Conservation (phyloP, 2,113 vertebrate species). For the Ciconia maguari region DNA sequence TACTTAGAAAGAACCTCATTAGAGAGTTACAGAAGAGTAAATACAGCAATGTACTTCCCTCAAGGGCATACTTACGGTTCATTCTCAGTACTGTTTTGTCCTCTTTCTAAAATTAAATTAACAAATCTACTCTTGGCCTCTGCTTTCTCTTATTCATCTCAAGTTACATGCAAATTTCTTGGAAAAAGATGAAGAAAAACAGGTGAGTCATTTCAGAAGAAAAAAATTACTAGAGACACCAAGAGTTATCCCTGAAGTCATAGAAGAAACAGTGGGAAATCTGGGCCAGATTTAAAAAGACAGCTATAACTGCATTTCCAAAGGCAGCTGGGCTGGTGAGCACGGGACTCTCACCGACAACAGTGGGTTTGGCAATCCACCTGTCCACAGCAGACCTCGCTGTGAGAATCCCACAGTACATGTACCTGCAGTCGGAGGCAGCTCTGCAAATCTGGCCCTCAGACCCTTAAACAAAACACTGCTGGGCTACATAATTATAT, state of each 20-base stretch:
- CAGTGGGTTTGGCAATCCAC: not conserved
- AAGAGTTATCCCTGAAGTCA: not conserved
- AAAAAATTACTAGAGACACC: not conserved
- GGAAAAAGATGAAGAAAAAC: conserved; percentile 27
- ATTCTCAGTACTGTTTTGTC: not conserved
- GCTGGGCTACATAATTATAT: not conserved
- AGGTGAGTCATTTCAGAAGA: conserved; percentile 40
- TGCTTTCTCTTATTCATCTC: conserved; percentile 32
- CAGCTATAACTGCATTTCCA: not conserved
- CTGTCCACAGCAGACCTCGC: not conserved
- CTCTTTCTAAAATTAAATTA: conserved; percentile 23
- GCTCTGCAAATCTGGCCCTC: not conserved
- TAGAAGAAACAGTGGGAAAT: not conserved
- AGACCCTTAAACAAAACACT: not conserved
- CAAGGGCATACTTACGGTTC: not conserved
- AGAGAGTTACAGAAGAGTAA: not conserved
- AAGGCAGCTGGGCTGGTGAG: not conserved
- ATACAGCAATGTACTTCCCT: not conserved
- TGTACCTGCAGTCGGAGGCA: not conserved
- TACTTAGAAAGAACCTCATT: not conserved
- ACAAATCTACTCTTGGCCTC: not conserved
- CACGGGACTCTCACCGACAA: not conserved
- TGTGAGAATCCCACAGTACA: not conserved
- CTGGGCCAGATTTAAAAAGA: not conserved
- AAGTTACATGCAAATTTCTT: not conserved